Evolutionary conservation across 2,888 invertebrate genomes (phyloP).

Genomic region (Cataglyphis rosenhaueri): DNA sequence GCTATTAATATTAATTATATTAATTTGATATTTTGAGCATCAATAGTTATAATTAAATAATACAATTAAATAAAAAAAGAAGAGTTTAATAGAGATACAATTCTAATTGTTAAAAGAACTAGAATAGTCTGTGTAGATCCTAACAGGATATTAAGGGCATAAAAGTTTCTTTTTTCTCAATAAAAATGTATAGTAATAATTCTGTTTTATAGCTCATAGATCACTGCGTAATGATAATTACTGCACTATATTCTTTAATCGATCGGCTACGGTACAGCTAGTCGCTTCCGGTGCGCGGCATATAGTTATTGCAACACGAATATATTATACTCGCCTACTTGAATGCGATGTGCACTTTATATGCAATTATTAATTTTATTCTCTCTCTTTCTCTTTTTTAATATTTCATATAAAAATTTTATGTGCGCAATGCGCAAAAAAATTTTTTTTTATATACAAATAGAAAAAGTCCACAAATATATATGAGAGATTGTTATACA

Average conservation of each 20-base stretch:
- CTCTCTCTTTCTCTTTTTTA: not conserved
- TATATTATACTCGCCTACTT: not conserved
- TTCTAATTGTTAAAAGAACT: not conserved
- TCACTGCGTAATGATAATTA: conserved; percentile 44
- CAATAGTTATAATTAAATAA: not conserved
- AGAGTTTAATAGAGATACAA: not conserved
- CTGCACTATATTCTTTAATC: conserved; percentile 42
- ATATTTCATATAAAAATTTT: not conserved
- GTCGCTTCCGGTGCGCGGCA: conserved; percentile 28
- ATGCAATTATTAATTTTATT: conserved; percentile 22
- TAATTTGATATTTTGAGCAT: not conserved
- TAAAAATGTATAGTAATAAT: conserved; percentile 34
- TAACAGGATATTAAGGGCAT: not conserved
- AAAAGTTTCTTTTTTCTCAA: not conserved
- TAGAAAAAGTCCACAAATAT: not conserved
- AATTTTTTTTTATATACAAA: not conserved
- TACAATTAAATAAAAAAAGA: not conserved
- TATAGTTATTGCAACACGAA: conserved; percentile 2
- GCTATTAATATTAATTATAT: too few species aligned
- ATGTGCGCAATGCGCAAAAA: not conserved
- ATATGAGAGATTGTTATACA: not conserved
- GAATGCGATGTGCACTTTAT: conserved; percentile 15
- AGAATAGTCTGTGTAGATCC: not conserved
- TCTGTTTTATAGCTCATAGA: conserved; percentile 39
- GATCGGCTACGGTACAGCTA: conserved; percentile 33